Evolutionary conservation across 2,113 vertebrate genomes (phyloP).

Genomic region (Macheiramphus alcinus): DNA sequence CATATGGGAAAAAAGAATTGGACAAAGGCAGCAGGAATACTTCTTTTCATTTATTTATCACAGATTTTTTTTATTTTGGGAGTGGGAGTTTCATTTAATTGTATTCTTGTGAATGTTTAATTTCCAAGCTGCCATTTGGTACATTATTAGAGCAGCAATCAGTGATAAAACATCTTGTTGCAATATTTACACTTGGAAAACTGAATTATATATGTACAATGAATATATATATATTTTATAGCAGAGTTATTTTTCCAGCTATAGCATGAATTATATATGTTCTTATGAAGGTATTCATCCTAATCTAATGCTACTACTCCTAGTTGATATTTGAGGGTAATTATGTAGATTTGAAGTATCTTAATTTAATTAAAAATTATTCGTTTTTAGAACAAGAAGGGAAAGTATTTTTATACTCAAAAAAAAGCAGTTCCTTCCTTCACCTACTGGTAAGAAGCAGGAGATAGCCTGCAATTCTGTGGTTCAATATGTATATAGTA

Average conservation of each 20-base stretch:
- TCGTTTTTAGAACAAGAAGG: not conserved
- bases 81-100: not conserved
- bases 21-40: slow-evolving; percentile 43
- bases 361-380: not conserved
- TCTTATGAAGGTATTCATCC: not conserved
- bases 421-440: not conserved
- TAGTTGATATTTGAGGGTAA: not conserved
- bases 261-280: not conserved
- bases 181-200: not conserved
- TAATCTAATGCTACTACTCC: not conserved
- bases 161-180: not conserved
- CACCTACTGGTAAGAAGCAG: not conserved
- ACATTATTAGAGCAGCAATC: not conserved
- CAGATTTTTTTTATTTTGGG: slow-evolving; percentile 9
- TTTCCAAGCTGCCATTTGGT: slow-evolving; percentile 13
- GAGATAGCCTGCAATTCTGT: not conserved
- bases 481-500: not conserved
- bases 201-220: not conserved
- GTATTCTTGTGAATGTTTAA: slow-evolving; percentile 34
- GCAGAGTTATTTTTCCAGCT: not conserved
- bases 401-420: not conserved
- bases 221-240: not conserved
- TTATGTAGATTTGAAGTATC: not conserved
- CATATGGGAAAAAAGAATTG: slow-evolving; percentile 51
- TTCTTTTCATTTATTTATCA: slow-evolving; percentile 26